These are phyloP conservation scores for Ia io DNA, from an alignment of 2,113 vertebrate species.

Conservation along the genomic window DNA sequence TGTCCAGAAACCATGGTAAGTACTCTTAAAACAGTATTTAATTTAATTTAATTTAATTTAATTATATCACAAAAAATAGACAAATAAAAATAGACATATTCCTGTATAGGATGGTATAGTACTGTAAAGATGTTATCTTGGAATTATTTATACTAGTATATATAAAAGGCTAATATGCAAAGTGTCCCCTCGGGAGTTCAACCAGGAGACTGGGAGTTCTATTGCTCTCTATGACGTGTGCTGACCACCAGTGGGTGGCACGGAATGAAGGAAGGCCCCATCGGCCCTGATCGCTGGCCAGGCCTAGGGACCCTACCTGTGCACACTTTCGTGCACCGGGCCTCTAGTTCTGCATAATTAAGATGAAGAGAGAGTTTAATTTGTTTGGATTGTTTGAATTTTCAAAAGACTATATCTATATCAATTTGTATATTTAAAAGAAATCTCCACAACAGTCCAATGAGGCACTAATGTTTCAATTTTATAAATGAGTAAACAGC, in stretches of 20 bases:
- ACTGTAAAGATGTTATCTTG: neutral
- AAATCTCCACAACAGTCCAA: neutral
- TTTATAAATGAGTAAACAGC: slow-evolving; percentile 22
- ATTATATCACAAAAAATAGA: neutral
- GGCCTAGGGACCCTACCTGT: no score
- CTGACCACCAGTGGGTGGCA: no score
- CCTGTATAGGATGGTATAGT: neutral
- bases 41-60: slow-evolving; percentile 24
- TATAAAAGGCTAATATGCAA: no score
- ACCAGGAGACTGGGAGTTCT: no score
- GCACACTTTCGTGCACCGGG: no score
- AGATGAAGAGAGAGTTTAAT: slow-evolving; percentile 23
- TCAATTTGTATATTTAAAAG: neutral
- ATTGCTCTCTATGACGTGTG: no score
- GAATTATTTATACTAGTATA: neutral
- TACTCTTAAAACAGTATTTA: neutral
- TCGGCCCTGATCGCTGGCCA: no score
- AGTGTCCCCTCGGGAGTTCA: no score
- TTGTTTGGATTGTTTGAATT: slow-evolving; percentile 8
- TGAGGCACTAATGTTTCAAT: neutral
- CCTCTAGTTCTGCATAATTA: neutral
- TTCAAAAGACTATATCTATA: slow-evolving; percentile 2
- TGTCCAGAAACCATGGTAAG: neutral
- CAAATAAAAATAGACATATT: neutral
- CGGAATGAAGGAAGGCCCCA: no score